Conservation (phyloP, 2,113 vertebrate genomes). For the Tichodroma muraria region DNA sequence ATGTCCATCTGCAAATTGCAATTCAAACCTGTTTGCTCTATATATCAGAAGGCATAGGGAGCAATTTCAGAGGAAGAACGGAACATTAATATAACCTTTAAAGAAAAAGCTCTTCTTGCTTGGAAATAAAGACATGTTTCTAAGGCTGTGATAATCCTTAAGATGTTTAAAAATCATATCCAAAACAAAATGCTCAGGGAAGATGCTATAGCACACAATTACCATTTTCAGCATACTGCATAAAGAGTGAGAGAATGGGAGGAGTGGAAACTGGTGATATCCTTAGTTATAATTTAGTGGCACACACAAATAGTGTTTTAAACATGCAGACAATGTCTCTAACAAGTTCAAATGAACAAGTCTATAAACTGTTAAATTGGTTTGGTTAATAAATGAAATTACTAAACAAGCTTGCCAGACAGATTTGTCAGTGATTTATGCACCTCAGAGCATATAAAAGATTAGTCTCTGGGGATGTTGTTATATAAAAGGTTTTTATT, state of each 20-base stretch:
- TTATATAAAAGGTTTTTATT: constrained; percentile 30
- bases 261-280: neutral
- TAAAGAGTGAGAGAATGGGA: neutral
- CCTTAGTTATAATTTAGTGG: neutral
- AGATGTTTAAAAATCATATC: neutral
- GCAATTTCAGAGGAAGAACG: neutral
- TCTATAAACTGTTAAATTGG: constrained; percentile 18
- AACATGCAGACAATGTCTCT: neutral
- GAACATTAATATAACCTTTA: neutral
- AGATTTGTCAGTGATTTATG: constrained; percentile 35
- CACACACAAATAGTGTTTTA: neutral
- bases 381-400: constrained; percentile 49
- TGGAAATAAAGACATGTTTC: neutral
- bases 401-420: neutral
- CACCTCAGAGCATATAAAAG: constrained; percentile 17
- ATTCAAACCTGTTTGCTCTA: neutral
- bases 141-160: neutral
- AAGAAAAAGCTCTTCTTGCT: neutral
- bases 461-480: neutral
- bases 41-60: neutral
- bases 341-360: neutral
- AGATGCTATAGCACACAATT: neutral
- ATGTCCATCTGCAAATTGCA: neutral
- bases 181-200: neutral
- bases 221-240: neutral